These are phyloP conservation scores for Eumerus sabulonum DNA, from an alignment of 2,888 invertebrate genomes.

Conservation along the genomic window DNA sequence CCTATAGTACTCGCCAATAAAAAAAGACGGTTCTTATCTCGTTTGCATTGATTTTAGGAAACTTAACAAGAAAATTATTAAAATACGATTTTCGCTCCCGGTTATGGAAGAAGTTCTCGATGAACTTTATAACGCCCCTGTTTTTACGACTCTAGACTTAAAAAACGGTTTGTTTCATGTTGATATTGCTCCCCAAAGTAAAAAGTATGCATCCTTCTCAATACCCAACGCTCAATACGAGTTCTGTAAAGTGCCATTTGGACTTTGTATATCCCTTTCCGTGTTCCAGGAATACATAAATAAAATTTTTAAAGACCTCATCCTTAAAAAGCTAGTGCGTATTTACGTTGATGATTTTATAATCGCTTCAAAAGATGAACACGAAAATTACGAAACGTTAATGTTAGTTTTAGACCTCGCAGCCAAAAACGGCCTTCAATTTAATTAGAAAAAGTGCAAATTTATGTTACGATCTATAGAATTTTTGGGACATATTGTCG, in stretches of 20 bases:
- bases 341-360: not conserved
- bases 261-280: constrained; percentile 73
- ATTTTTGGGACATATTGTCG: too few relatives aligned
- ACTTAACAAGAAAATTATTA: too few relatives aligned
- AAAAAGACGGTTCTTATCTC: too few relatives aligned
- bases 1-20: too few relatives aligned
- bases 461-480: too few relatives aligned
- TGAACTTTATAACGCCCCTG: constrained; percentile 67
- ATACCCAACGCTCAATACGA: constrained; percentile 75
- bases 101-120: constrained; percentile 35
- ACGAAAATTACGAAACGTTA: not conserved
- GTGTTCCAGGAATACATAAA: constrained; percentile 71
- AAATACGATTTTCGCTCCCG: too few relatives aligned
- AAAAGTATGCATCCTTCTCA: constrained; percentile 75
- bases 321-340: not conserved
- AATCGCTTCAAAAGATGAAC: too few relatives aligned
- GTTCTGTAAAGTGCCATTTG: too few relatives aligned
- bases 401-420: not conserved
- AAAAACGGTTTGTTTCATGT: constrained; percentile 42
- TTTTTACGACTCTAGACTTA: constrained; percentile 70
- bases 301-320: constrained; percentile 1
- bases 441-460: too few relatives aligned
- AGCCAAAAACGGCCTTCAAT: constrained; percentile 1
- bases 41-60: too few relatives aligned
- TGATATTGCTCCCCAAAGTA: too few relatives aligned